Evolutionary conservation across 2,113 vertebrate genomes (phyloP).

Genomic region (Pluvianellus socialis): DNA sequence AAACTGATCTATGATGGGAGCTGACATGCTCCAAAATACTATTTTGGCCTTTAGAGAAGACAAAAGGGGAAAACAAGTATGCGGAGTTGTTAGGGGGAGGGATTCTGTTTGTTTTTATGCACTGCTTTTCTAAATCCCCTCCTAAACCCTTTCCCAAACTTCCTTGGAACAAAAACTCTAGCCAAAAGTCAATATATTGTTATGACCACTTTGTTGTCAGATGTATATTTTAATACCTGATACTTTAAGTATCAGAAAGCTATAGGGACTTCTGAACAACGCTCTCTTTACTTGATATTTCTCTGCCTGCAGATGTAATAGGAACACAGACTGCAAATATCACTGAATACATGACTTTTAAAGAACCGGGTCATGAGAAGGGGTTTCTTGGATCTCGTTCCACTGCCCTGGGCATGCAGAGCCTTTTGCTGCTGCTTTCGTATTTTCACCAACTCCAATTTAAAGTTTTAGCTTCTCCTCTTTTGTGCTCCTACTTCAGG

Average conservation of each 20-base stretch:
- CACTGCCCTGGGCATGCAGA: neutral
- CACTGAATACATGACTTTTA: neutral
- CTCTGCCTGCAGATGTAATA: neutral
- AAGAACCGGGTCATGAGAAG: neutral
- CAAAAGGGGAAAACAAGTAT: slow-evolving; percentile 36
- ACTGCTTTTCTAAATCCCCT: slow-evolving; percentile 5
- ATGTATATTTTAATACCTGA: neutral
- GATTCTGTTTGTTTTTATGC: slow-evolving; percentile 20
- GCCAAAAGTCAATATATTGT: neutral
- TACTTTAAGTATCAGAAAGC: neutral
- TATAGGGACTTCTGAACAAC: neutral
- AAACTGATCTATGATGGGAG: slow-evolving; percentile 41
- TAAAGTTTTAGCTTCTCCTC: neutral
- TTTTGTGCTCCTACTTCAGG: neutral
- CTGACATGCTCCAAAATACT: slow-evolving; percentile 39
- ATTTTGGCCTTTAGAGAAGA: slow-evolving; percentile 37
- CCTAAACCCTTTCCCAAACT: neutral
- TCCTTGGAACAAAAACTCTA: neutral
- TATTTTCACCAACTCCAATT: neutral
- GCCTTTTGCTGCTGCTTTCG: neutral
- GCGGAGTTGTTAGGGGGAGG: neutral
- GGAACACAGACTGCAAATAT: neutral
- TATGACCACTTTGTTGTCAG: neutral
- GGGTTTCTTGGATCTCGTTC: neutral
- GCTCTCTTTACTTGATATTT: neutral